Evolutionary conservation across 2,797 vertebrate species (phyloP).

Genomic region (Amblyraja radiata): DNA sequence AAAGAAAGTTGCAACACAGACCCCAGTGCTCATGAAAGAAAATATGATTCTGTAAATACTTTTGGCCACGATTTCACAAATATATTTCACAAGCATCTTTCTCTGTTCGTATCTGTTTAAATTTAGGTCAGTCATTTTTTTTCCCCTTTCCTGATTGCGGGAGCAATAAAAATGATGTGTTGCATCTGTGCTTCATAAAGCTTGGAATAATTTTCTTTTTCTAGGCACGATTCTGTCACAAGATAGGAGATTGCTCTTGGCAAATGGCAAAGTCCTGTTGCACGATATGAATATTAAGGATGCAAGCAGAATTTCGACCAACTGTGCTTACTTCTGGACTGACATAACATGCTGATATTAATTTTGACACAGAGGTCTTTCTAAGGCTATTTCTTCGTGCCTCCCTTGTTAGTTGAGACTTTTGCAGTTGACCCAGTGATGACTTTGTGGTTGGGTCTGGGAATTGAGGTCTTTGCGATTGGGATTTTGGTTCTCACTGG

Average conservation of each 20-base stretch:
- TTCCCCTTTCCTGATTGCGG: not conserved
- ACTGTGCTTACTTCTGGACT: constrained; percentile 25
- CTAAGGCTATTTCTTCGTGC: constrained; percentile 72
- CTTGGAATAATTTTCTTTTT: constrained; percentile 7
- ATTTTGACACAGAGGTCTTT: not conserved
- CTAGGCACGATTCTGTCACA: constrained; percentile 9
- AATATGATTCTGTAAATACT: constrained; percentile 9
- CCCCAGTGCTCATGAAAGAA: not conserved
- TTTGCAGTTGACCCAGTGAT: constrained; percentile 59
- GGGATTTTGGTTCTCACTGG: constrained; percentile 89
- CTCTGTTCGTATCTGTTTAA: not conserved
- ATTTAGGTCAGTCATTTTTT: not conserved
- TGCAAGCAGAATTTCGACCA: not conserved
- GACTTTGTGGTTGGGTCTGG: constrained; percentile 75
- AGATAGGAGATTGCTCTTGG: not conserved
- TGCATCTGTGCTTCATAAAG: constrained; percentile 16
- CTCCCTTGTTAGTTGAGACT: constrained; percentile 60
- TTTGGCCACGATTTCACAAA: not conserved
- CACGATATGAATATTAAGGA: not conserved
- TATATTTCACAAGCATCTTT: not conserved
- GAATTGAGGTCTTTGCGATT: constrained; percentile 88
- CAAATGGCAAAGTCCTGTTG: constrained; percentile 8
- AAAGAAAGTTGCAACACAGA: not conserved
- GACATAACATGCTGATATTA: not conserved
- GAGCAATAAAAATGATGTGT: not conserved